Evolutionary conservation across 1,140 invertebrate genomes (phyloP), one percentile per base, ranked within the genome.

Genomic region (Leptinotarsa undecemlineata): DNA sequence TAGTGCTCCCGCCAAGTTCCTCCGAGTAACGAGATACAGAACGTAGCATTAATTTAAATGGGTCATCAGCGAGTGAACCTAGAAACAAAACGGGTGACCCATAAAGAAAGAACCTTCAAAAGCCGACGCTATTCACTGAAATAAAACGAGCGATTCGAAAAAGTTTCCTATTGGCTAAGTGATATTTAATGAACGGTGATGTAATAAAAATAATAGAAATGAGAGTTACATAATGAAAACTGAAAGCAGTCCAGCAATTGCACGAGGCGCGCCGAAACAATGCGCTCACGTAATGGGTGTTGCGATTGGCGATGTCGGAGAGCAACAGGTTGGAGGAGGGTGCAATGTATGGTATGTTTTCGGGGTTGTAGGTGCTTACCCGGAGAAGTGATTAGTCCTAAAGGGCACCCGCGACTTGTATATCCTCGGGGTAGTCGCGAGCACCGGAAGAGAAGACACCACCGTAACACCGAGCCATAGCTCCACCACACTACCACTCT

Each of bases 391-490:
- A 73, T 67, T 72, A 77, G 74, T 80, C 77, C 81, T 81, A 78
- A 70, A 79, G 76, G 77, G 77, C 76, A 79, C 76, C 72, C 77
- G 78, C 77, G 77, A 76, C 75, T 67, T 68, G 72, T 71, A 71
- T 75, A 77, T 80, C 81, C 81, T 76, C 72, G 68, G 76, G 76
- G 75, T 74, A 76, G 74, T 72, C 81, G 79, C 78, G 75, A 81
- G 76, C 79, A 82, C 81, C 77, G 76, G 71, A 76, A 75, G 67
- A 77, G 68, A 68, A 51, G 21, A 73, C 68, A 77, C 75, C 77
- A 81, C 78, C 74, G 72, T 51, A 77, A 76, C 79, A 82, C 77
- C 73, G 77, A 78, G 78, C 80, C 82, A 83, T 83, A 79, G 76
- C 81, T 79, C 74, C 78, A 81, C 80, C 74, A 74, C 80, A 82